A percentile compares a stretch with the other conserved stretches of the same genome.
Evolutionary conservation across 1,140 invertebrate genomes (phyloP).

Genomic region (Caenorhabditis latens): DNA sequence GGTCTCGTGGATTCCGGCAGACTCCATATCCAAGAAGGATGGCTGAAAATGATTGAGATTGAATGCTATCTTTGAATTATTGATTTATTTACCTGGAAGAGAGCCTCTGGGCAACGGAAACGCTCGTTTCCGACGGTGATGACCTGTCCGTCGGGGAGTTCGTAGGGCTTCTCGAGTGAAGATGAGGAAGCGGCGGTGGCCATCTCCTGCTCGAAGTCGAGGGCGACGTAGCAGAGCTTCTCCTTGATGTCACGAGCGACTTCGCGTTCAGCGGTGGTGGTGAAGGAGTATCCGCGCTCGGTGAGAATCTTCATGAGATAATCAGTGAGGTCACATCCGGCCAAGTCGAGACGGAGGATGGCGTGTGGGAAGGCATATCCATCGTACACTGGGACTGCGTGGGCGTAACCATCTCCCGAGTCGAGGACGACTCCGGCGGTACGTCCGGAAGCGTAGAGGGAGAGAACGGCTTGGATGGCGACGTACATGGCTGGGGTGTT

Average conservation of each 20-base stretch:
- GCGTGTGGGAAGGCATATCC: conserved; percentile 70
- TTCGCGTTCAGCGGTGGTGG: conserved; percentile 85
- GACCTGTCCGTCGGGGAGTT: conserved; percentile 79
- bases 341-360: conserved; percentile 83
- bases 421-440: conserved; percentile 76
- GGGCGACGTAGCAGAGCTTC: conserved; percentile 83
- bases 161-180: conserved; percentile 80
- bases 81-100: conserved; percentile 80
- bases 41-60: conserved; percentile 70
- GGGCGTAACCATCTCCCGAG: conserved; percentile 78
- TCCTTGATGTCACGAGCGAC: conserved; percentile 90
- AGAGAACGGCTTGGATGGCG: conserved; percentile 72
- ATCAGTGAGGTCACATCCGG: conserved; percentile 63
- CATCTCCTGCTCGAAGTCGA: conserved; percentile 96
- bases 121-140: conserved; percentile 79
- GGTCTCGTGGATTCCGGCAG: conserved; percentile 77
- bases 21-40: conserved; percentile 78
- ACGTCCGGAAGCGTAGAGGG: conserved; percentile 71
- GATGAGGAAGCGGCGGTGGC: conserved; percentile 84
- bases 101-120: conserved; percentile 78
- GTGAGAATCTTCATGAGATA: conserved; percentile 79
- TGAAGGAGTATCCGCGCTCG: conserved; percentile 74
- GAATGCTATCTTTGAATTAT: background rate
- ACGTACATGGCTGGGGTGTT: conserved; percentile 79
- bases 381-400: conserved; percentile 77